Evolutionary conservation across 1,140 invertebrate genomes (phyloP), one percentile per base, ranked within the genome.

Genomic region (Venustaconcha ellipsiformis): DNA sequence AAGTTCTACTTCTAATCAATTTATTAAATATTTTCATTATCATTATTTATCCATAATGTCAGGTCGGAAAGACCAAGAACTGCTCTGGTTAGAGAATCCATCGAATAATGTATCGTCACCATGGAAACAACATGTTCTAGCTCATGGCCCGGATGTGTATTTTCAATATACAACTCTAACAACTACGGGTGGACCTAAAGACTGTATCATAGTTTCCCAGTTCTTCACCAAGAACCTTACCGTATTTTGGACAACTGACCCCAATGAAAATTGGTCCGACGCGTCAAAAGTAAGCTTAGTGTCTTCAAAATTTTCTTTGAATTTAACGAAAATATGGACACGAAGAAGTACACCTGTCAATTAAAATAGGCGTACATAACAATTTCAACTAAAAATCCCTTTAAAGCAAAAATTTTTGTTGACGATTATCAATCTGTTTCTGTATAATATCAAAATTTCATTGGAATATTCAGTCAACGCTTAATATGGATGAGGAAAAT

Each of bases 41-140:
- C 11, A 48, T 48, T 48, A 48, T 48, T 48, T 63, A 30, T 26
- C 20, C 26, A 12, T 23, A 14, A 8, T 11, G 70, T 20, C 63
- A 84, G 87, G 84, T 70, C 60, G 57, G 57, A 64, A 83, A 73
- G 68, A 85, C 67, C 86, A 83, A n/a, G 79, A 89, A 57, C 74
- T 90, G 14, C 63, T 88, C 15, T 89, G 88, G 88, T 74, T 89
- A 64, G 84, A 88, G 76, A 87, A 90, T 69, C 89, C 89, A 3
- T 83, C 79, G 0, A 68, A 58, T 1, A 81, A 84, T 14, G 73
- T 78, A 26, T 74, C 70, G 62, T 76, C 79, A 0, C 67, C 67
- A 23, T 90, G 89, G 89, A 72, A 68, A 14, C 78, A 86, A 26
- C 86, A 90, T 70, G 74, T 89, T 20, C 74, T 91, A 6, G 79